phyloP scores from a whole-genome alignment of 1,140 invertebrate genomes.

The Ditylenchus dipsaci region DNA sequence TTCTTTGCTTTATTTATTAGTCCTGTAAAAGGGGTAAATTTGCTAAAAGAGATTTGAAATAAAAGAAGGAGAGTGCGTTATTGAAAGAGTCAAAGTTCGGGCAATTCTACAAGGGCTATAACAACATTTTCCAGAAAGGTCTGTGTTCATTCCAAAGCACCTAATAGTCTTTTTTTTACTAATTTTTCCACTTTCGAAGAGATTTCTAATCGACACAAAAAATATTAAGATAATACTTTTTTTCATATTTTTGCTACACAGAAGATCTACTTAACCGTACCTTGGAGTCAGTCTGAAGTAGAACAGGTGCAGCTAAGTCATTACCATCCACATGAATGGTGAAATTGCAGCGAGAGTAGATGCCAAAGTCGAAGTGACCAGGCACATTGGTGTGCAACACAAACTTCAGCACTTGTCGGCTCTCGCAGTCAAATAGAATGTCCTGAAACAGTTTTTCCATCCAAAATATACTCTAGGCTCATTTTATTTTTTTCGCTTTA shows the following conservation, averaged over 20 bases:
- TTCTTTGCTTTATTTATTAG: not conserved
- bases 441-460: slow-evolving; percentile 68
- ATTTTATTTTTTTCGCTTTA: not conserved
- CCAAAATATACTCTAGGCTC: not conserved
- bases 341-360: slow-evolving; percentile 38
- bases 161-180: too few relatives aligned
- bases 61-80: not conserved
- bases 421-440: slow-evolving; percentile 87
- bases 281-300: slow-evolving; percentile 27
- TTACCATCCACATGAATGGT: slow-evolving; percentile 10
- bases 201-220: too few relatives aligned
- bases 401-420: slow-evolving; percentile 89
- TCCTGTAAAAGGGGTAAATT: not conserved
- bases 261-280: not conserved
- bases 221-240: too few relatives aligned
- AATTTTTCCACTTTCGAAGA: too few relatives aligned
- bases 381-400: slow-evolving; percentile 96
- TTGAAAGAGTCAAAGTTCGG: too few relatives aligned
- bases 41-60: not conserved
- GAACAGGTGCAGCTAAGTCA: slow-evolving; percentile 10
- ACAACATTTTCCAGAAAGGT: too few relatives aligned
- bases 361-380: slow-evolving; percentile 97
- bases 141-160: too few relatives aligned
- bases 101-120: too few relatives aligned
- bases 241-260: too few relatives aligned